phyloP scores from a whole-genome alignment of 2,797 vertebrate genomes.

The Paedocypris micromegethes region DNA sequence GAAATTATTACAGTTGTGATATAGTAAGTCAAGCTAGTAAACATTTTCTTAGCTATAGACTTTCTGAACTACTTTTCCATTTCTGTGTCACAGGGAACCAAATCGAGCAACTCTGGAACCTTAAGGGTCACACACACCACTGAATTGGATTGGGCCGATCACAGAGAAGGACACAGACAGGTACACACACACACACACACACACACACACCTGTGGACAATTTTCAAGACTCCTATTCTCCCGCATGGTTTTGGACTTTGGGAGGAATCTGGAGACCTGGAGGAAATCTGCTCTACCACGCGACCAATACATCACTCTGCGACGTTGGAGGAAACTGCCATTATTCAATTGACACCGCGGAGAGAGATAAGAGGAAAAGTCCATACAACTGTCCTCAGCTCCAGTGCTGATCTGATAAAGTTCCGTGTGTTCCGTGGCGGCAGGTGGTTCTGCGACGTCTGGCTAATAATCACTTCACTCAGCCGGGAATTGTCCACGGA shows the following conservation, averaged over 20 bases:
- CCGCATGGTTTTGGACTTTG: no score
- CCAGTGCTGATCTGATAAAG: constrained; percentile 22
- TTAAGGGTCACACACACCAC: no score
- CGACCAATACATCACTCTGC: constrained; percentile 21
- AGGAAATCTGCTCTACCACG: constrained; percentile 18
- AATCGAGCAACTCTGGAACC: no score
- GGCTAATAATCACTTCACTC: constrained; percentile 28
- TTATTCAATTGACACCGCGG: constrained; percentile 13
- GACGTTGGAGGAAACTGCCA: constrained; percentile 17
- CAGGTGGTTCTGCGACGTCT: constrained; percentile 36
- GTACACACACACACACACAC: not conserved
- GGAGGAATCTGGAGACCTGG: no score
- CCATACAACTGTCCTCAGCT: constrained; percentile 10
- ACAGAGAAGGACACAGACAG: no score
- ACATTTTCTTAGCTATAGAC: no score
- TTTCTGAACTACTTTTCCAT: no score
- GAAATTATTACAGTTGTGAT: constrained; percentile 61
- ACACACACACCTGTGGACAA: not conserved
- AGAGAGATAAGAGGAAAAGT: constrained; percentile 20
- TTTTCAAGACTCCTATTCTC: no score
- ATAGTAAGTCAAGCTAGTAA: constrained; percentile 64
- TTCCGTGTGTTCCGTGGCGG: constrained; percentile 13
- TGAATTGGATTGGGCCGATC: no score
- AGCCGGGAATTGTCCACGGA: constrained; percentile 26
- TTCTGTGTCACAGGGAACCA: no score